Percentiles rank a stretch among this genome's conserved stretches.
phyloP scores from a whole-genome alignment of 2,888 invertebrate genomes.

The Bombylius discolor region DNA sequence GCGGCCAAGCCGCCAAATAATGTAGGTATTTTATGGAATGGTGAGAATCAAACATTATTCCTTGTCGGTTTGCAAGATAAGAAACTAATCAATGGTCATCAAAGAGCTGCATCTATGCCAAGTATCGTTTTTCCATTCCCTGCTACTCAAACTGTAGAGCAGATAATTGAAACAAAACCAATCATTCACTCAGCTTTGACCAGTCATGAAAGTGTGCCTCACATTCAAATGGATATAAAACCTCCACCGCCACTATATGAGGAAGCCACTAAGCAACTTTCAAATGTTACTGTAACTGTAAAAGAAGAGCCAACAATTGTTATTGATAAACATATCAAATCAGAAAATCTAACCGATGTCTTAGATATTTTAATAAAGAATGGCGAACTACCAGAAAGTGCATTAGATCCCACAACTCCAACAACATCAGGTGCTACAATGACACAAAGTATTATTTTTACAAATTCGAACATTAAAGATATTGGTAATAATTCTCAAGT shows the following conservation, averaged over 20 bases:
- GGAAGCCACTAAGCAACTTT: constrained; percentile 51
- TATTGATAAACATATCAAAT: constrained; percentile 23
- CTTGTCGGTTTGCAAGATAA: constrained; percentile 39
- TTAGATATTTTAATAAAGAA: constrained; percentile 86
- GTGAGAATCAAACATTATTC: constrained; percentile 43
- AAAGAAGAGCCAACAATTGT: constrained; percentile 1
- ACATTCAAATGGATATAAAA: constrained; percentile 29
- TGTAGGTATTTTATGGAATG: constrained; percentile 51
- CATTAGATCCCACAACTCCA: constrained; percentile 45
- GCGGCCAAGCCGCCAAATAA: constrained; percentile 39
- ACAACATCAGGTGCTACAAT: constrained; percentile 24
- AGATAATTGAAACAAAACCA: constrained; percentile 20
- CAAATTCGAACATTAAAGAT: not conserved
- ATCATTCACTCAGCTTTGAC: constrained; percentile 7
- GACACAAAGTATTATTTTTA: not conserved
- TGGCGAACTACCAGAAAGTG: constrained; percentile 82
- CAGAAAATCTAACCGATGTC: constrained; percentile 51
- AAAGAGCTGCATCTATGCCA: constrained; percentile 43
- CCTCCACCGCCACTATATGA: constrained; percentile 60
- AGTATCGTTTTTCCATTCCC: constrained; percentile 42
- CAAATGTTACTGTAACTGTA: constrained; percentile 6
- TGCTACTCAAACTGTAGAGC: constrained; percentile 22
- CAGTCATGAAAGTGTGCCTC: constrained; percentile 22
- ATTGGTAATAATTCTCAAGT: constrained; percentile 4
- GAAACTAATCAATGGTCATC: constrained; percentile 40